Evolutionary conservation across 2,797 vertebrate genomes (phyloP).

Genomic region (Cetoscarus ocellatus): DNA sequence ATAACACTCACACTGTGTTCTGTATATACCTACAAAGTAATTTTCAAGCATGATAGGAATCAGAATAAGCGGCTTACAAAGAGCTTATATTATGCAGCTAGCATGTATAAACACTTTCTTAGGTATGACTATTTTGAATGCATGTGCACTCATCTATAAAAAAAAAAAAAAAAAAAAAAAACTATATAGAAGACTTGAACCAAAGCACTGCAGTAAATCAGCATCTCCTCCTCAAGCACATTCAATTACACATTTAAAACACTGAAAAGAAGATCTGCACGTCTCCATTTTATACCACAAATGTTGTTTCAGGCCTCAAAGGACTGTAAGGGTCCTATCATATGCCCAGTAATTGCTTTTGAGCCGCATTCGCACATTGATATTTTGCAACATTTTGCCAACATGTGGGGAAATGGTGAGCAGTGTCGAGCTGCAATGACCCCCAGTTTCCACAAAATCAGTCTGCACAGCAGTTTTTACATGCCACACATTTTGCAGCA

Average conservation of each 20-base stretch:
- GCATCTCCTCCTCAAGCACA: background rate
- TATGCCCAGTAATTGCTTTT: too few species aligned
- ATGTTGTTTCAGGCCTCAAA: background rate
- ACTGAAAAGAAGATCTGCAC: too few species aligned
- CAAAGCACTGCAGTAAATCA: background rate
- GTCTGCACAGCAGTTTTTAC: too few species aligned
- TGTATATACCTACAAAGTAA: conserved; percentile 24
- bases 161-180: background rate
- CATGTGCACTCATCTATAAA: background rate
- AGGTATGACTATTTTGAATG: conserved; percentile 18
- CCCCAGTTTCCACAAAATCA: too few species aligned
- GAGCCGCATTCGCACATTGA: too few species aligned
- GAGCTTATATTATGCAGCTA: conserved; percentile 1
- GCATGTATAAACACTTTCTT: conserved; percentile 12
- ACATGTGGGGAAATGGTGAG: too few species aligned
- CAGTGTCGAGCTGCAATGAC: too few species aligned
- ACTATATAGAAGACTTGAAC: too few species aligned
- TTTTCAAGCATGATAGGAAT: conserved; percentile 7
- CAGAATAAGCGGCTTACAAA: conserved; percentile 2
- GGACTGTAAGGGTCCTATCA: background rate
- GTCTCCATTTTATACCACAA: background rate
- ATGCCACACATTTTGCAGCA: too few species aligned
- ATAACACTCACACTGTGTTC: conserved; percentile 23
- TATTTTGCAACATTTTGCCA: too few species aligned
- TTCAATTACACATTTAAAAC: background rate